phyloP scores from a whole-genome alignment of 2,113 vertebrate genomes.

The Psophia crepitans region DNA sequence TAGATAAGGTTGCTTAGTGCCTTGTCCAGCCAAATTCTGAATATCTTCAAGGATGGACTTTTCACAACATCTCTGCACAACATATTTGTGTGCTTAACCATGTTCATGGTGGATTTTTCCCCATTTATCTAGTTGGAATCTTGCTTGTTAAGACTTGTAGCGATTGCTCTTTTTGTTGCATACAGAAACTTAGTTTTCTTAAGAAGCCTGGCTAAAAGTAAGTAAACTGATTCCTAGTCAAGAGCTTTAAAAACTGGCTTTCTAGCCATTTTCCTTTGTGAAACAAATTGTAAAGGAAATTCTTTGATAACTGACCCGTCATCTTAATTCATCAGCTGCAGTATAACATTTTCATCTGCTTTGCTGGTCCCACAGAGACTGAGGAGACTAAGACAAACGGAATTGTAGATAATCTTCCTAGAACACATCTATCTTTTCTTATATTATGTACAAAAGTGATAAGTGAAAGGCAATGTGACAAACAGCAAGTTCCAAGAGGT shows the following conservation, averaged over 20 bases:
- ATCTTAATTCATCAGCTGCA: neutral
- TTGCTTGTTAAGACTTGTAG: neutral
- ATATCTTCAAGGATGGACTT: neutral
- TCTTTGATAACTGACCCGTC: neutral
- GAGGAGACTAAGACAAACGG: neutral
- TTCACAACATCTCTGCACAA: neutral
- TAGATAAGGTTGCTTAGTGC: neutral
- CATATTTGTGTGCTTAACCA: neutral
- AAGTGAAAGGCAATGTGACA: neutral
- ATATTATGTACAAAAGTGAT: neutral
- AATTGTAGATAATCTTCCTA: neutral
- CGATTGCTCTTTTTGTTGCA: rapidly evolving
- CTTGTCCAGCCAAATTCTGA: neutral
- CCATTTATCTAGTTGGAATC: neutral
- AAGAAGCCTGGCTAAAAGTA: neutral
- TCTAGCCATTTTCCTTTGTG: neutral
- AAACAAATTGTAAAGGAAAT: neutral
- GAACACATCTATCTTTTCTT: neutral
- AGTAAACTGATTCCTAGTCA: neutral
- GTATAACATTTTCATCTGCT: neutral
- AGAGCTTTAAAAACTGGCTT: neutral
- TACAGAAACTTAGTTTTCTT: neutral
- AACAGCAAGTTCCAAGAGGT: neutral
- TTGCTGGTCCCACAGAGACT: neutral
- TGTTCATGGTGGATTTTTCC: neutral